phyloP scores from a whole-genome alignment of 2,888 invertebrate species.

The Pseudeuparius sepicola region DNA sequence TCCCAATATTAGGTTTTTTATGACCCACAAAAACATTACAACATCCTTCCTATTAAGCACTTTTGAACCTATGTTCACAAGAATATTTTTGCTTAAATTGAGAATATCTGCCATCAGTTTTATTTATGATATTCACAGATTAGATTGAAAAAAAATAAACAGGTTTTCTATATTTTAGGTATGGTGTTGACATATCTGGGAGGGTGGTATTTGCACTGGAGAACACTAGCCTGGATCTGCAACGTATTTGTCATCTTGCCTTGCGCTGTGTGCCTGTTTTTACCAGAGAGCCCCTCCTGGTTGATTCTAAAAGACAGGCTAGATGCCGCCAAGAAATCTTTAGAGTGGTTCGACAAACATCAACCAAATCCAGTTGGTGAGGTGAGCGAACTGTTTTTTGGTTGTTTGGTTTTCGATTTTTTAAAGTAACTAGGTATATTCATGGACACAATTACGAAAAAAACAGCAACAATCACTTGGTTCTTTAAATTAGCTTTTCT shows the following conservation, averaged over 20 bases:
- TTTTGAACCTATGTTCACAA: too few relatives aligned
- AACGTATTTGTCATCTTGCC: constrained; percentile 44
- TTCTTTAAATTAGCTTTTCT: neutral
- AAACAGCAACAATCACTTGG: constrained; percentile 2
- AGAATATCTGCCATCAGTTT: too few relatives aligned
- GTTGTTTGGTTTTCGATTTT: too few relatives aligned
- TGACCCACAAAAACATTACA: too few relatives aligned
- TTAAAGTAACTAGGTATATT: too few relatives aligned
- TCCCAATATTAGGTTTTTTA: too few relatives aligned
- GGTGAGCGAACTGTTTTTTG: constrained; percentile 26
- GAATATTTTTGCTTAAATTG: too few relatives aligned
- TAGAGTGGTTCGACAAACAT: constrained; percentile 41
- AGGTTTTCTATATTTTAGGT: constrained; percentile 31
- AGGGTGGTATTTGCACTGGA: constrained; percentile 46
- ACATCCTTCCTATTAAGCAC: too few relatives aligned
- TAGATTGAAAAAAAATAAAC: neutral
- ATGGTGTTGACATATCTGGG: constrained; percentile 47
- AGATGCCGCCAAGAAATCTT: constrained; percentile 43
- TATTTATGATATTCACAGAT: neutral
- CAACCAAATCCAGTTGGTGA: constrained; percentile 36
- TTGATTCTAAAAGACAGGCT: constrained; percentile 44
- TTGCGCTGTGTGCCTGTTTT: constrained; percentile 41
- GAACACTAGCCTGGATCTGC: constrained; percentile 45
- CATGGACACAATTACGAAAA: too few relatives aligned
- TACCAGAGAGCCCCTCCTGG: constrained; percentile 52